Conservation (phyloP, 2,113 vertebrate species). For the Scomber colias region DNA sequence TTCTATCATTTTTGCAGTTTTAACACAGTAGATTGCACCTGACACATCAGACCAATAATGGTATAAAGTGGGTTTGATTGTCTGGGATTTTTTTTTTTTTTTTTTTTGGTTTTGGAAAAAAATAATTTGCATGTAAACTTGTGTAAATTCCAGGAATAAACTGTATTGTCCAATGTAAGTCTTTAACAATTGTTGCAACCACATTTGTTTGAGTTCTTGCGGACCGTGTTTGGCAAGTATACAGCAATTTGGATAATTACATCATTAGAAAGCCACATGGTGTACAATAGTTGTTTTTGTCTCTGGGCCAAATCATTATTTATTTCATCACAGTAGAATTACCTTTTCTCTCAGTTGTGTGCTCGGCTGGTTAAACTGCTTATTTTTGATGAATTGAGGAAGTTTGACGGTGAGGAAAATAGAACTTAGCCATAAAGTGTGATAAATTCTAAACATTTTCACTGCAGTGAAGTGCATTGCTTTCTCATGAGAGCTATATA, state of each 20-base stretch:
- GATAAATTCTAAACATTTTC: conserved; percentile 23
- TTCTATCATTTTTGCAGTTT: no score
- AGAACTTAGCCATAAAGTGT: conserved; percentile 4
- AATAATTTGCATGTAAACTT: neutral
- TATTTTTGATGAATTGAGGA: conserved; percentile 23
- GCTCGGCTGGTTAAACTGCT: conserved; percentile 33
- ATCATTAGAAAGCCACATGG: conserved; percentile 34
- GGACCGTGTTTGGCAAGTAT: neutral
- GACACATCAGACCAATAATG: no score
- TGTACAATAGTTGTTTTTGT: conserved; percentile 42
- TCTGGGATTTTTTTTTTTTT: no score
- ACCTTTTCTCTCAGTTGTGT: conserved; percentile 15
- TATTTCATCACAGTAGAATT: conserved; percentile 50
- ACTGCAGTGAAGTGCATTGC: conserved; percentile 19
- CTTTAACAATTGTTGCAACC: neutral
- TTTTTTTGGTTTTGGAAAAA: neutral
- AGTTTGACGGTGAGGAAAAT: conserved; percentile 26
- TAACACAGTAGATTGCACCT: no score
- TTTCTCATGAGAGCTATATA: conserved; percentile 17
- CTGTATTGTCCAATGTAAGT: neutral
- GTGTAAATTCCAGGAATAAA: neutral
- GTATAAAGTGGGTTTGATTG: no score
- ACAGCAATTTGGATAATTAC: conserved; percentile 34
- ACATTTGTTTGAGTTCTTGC: neutral
- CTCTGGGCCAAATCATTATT: conserved; percentile 37